Evolutionary conservation across 1,140 invertebrate species (phyloP).

Genomic region (Lepidurus packardi): DNA sequence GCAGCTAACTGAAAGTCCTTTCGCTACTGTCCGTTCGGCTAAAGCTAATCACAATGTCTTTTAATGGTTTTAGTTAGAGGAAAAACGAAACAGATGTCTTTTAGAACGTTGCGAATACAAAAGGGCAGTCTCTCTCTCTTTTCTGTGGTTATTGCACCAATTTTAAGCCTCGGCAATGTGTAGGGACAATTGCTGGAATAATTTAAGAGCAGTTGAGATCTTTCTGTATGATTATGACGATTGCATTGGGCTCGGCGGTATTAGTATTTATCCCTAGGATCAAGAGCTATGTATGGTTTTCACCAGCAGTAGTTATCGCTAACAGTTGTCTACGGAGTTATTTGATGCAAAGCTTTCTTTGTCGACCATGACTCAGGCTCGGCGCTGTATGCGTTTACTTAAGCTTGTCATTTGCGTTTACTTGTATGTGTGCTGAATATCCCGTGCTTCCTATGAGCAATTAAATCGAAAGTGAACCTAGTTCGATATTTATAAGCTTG

Average conservation of each 20-base stretch:
- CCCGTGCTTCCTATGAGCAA: neutral
- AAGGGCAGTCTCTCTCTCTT: neutral
- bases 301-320: neutral
- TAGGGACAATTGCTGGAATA: neutral
- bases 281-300: neutral
- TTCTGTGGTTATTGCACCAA: neutral
- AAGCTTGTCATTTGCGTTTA: neutral
- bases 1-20: neutral
- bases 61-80: neutral
- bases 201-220: neutral
- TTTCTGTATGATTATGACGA: neutral
- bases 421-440: neutral
- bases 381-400: neutral
- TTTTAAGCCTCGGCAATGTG: neutral
- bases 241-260: neutral
- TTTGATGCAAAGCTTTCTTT: neutral
- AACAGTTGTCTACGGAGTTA: neutral
- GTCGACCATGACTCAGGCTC: neutral
- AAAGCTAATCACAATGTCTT: neutral
- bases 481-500: slow-evolving; percentile 5
- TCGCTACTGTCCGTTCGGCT: neutral
- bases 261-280: neutral
- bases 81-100: neutral
- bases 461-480: neutral
- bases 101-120: neutral